These are phyloP conservation scores for Erythrocercus mccallii DNA, from an alignment of 2,113 vertebrate genomes.

Conservation along the genomic window DNA sequence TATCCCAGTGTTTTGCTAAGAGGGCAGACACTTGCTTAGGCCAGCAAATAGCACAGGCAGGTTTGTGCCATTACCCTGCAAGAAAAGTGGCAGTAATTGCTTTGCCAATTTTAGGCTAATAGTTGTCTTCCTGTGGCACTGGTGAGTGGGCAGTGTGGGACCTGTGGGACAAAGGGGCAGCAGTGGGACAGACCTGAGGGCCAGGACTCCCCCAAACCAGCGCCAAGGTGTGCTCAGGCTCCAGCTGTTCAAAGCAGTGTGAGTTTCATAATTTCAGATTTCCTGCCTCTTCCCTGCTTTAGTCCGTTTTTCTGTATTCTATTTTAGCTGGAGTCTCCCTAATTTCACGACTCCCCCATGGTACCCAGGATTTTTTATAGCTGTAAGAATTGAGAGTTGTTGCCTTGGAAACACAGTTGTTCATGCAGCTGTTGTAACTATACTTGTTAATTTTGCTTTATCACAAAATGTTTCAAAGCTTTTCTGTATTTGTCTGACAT, in stretches of 20 bases:
- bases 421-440: conserved; percentile 51
- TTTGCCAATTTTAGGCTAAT: background rate
- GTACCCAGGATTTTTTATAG: conserved; percentile 21
- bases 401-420: conserved; percentile 67
- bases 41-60: conserved; percentile 6
- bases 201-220: background rate
- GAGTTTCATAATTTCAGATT: background rate
- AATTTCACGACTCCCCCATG: conserved; percentile 34
- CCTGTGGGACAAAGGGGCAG: background rate
- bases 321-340: conserved; percentile 40
- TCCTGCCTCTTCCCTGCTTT: conserved; percentile 1
- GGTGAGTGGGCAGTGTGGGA: background rate
- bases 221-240: background rate
- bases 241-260: background rate
- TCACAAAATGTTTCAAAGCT: conserved; percentile 39
- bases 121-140: background rate
- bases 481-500: conserved; percentile 27
- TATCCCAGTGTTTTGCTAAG: conserved; percentile 20
- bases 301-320: background rate
- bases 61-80: background rate
- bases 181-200: background rate
- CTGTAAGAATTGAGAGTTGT: conserved; percentile 34
- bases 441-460: conserved; percentile 51
- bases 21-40: conserved; percentile 7
- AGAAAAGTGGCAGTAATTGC: background rate